Percentiles rank a stretch among this genome's conserved stretches.
phyloP scores from a whole-genome alignment of 2,113 vertebrate species.

The Oryzias curvinotus region DNA sequence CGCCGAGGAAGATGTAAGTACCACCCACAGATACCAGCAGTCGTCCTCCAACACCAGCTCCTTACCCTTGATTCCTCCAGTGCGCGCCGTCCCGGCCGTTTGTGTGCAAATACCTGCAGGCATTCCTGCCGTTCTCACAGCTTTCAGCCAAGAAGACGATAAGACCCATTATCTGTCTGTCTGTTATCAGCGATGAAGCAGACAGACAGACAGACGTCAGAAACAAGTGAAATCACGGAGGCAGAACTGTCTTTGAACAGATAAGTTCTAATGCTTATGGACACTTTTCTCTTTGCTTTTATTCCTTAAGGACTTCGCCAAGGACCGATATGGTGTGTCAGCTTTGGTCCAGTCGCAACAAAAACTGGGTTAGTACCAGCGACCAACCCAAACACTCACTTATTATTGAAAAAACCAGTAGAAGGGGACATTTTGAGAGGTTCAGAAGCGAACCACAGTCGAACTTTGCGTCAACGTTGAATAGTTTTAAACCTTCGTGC shows the following conservation, averaged over 20 bases:
- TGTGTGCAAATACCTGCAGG: conserved; percentile 30
- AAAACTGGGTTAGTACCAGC: conserved; percentile 89
- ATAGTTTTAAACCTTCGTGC: too few species aligned
- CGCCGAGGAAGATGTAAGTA: conserved; percentile 80
- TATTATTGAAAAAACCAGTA: not conserved
- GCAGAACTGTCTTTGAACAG: conserved; percentile 4
- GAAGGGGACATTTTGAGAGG: not conserved
- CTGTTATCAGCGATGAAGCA: conserved; percentile 44
- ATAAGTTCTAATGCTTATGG: not conserved
- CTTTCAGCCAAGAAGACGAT: conserved; percentile 20
- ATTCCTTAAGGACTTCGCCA: conserved; percentile 89
- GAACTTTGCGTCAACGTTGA: too few species aligned
- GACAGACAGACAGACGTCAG: conserved; percentile 39
- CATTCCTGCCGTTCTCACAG: conserved; percentile 2
- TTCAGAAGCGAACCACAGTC: too few species aligned
- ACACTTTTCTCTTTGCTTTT: conserved; percentile 12
- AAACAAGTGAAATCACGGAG: conserved; percentile 15
- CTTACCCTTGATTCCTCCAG: conserved; percentile 12
- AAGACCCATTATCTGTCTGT: conserved; percentile 33
- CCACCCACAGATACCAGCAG: conserved; percentile 3
- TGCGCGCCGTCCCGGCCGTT: conserved; percentile 35
- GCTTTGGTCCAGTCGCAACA: conserved; percentile 93
- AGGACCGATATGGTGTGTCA: conserved; percentile 90
- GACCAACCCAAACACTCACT: not conserved
- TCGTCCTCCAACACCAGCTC: conserved; percentile 2